Percentiles rank a stretch among this genome's conserved stretches.
Conservation (phyloP, 2,113 vertebrate genomes). For the Sialia sialis region DNA sequence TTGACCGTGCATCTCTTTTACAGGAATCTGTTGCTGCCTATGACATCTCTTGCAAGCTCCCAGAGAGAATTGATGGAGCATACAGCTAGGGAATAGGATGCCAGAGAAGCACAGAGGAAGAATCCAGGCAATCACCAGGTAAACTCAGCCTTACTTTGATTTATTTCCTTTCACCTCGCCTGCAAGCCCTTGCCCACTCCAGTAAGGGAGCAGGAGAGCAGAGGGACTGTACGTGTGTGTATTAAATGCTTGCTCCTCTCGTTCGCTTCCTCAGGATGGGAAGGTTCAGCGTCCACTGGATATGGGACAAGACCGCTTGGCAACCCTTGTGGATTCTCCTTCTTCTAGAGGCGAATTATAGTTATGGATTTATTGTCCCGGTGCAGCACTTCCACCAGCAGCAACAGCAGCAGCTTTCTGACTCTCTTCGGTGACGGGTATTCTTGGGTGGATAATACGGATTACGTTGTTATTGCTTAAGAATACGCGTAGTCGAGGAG, state of each 20-base stretch:
- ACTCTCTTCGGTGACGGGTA: conserved; percentile 99
- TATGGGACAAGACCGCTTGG: conserved; percentile 63
- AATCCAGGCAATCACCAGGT: conserved; percentile 68
- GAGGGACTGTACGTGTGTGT: background rate
- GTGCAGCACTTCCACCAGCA: conserved; percentile 62
- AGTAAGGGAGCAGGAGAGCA: background rate
- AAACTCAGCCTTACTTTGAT: conserved; percentile 59
- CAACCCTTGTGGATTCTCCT: conserved; percentile 76
- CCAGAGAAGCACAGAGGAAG: conserved; percentile 57
- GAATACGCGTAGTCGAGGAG: conserved; percentile 99
- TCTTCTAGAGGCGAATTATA: conserved; percentile 71
- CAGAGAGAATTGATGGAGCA: conserved; percentile 36
- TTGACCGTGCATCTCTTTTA: conserved; percentile 78
- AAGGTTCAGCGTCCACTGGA: conserved; percentile 69
- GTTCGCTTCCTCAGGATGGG: conserved; percentile 72
- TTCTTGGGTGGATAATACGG: conserved; percentile 99
- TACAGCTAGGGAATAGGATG: conserved; percentile 52
- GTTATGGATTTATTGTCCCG: conserved; percentile 84
- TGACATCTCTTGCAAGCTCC: conserved; percentile 63
- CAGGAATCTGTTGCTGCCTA: conserved; percentile 71
- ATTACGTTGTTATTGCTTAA: conserved; percentile 99
- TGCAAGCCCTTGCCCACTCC: conserved; percentile 6
- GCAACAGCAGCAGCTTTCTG: conserved; percentile 74
- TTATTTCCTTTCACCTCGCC: conserved; percentile 33
- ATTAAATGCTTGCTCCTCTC: conserved; percentile 67